phyloP scores from a whole-genome alignment of 2,113 vertebrate species.

The Sylvicapra grimmia region DNA sequence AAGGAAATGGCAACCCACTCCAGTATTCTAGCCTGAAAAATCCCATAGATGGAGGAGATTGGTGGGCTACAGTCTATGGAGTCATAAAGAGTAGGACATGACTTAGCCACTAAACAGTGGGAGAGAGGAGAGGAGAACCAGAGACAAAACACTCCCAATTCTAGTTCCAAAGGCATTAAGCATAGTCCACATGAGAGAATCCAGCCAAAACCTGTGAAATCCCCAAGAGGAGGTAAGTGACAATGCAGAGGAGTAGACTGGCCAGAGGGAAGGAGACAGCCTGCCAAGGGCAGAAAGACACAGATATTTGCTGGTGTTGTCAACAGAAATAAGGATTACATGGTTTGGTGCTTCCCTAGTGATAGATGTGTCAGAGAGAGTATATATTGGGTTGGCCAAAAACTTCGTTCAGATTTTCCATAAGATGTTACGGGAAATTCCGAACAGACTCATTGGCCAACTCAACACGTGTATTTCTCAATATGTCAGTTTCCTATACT shows the following conservation, averaged over 20 bases:
- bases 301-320: neutral
- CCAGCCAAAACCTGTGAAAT: neutral
- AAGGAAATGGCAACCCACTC: neutral
- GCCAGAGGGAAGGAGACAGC: neutral
- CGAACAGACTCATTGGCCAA: neutral
- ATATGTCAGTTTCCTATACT: neutral
- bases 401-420: neutral
- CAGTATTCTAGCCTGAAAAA: neutral
- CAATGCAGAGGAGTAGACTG: neutral
- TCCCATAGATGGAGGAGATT: neutral
- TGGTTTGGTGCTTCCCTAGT: too few relatives aligned
- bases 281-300: neutral
- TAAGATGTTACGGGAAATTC: neutral
- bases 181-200: neutral
- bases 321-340: neutral
- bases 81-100: neutral
- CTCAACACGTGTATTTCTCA: neutral
- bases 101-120: neutral
- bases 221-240: neutral
- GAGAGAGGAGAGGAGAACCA: neutral
- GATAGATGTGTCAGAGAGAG: neutral
- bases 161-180: neutral
- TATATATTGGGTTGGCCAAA: neutral
- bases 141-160: neutral
- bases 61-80: neutral